Evolutionary conservation across 2,113 vertebrate genomes (phyloP), one percentile per base, ranked within the genome.

Genomic region (Laticauda laticaudata): DNA sequence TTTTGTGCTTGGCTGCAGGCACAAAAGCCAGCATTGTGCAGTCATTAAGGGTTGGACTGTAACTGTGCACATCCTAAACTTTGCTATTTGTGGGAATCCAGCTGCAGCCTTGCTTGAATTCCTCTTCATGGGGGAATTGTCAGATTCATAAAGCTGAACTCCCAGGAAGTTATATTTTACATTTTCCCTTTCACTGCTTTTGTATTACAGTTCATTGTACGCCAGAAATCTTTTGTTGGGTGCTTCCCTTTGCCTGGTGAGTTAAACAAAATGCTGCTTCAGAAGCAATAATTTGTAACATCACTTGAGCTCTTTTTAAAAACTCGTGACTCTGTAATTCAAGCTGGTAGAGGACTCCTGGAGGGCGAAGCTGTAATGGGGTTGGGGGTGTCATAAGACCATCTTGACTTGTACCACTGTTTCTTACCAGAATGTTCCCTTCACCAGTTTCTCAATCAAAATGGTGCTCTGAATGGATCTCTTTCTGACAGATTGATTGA

Each of bases 161-260:
- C 91, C 87, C 87, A 92, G 87, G 51, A 89, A 92, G 51, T 92
- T 89, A 89, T 56, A 88, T 45, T 61, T 89, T 92, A 45, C 51
- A 75, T 81, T 75, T 81, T 51, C 51, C 20, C 51, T 56, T 92
- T 88, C 24, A 4, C 23, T 20, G 69, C 26, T 61, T 23, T 23
- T 18, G 57, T 23, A 39, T 45, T 75, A 64, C 29, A 43, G 48
- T 75, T 54, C 51, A 54, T 54, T 24, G 48, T 26, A 51, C 11
- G 48, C 21, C 39, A 61, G 23, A 9, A 43, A 18, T 55, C 86
- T 69, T 92, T 88, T 39, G 48, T 89, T 10, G 34, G 43, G 12
- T 5, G 51, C 53, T 43, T 29, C 61, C 29, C 34, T 56, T 92
- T 87, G 56, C 43, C 61, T 75, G 59, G 45, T 54, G 53, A 92